Conservation (phyloP, 2,113 vertebrate genomes). For the Tyto alba region DNA sequence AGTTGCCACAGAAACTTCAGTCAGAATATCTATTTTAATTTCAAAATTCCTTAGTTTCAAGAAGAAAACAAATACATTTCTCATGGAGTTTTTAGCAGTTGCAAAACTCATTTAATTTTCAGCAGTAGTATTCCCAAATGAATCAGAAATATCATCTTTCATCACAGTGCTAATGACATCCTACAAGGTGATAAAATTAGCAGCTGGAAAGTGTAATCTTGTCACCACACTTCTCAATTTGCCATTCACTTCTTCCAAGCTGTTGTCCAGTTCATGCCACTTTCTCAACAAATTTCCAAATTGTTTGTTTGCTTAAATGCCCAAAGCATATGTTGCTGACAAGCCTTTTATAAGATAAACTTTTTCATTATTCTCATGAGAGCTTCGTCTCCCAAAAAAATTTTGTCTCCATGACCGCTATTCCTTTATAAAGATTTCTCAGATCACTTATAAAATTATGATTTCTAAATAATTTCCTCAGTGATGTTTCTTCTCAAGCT, state of each 20-base stretch:
- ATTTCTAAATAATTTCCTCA: neutral
- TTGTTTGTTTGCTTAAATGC: neutral
- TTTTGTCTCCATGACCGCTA: neutral
- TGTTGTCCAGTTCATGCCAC: neutral
- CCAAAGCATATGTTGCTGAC: neutral
- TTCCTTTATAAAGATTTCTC: neutral
- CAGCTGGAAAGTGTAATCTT: slow-evolving; percentile 13
- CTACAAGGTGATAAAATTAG: slow-evolving; percentile 16
- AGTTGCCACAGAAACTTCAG: neutral
- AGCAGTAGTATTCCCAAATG: neutral
- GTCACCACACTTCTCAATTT: neutral
- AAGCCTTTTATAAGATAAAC: neutral
- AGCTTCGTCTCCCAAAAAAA: neutral
- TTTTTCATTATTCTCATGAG: neutral
- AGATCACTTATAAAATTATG: neutral
- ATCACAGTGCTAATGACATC: slow-evolving; percentile 20
- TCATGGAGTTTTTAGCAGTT: neutral
- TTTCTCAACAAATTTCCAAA: neutral
- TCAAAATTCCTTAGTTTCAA: neutral
- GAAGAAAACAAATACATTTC: neutral
- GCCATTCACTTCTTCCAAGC: neutral
- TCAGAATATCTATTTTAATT: neutral
- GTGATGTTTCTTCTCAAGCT: neutral
- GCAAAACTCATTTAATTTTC: neutral
- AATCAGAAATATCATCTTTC: slow-evolving; percentile 5